Conservation (phyloP, 2,113 vertebrate species). For the Catharus minimus region DNA sequence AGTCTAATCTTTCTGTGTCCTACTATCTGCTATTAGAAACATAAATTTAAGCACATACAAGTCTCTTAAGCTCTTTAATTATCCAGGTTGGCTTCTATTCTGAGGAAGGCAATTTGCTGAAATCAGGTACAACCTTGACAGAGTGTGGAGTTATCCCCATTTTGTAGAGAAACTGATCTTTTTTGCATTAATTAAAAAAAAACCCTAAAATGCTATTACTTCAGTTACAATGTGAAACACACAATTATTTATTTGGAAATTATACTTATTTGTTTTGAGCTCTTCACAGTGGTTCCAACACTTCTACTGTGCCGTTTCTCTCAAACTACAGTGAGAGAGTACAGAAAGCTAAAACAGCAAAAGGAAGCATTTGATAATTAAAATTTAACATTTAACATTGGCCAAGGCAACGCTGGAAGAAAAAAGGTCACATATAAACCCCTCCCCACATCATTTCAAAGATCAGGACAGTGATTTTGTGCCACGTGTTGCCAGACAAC, state of each 20-base stretch:
- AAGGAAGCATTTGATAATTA: background rate
- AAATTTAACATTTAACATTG: background rate
- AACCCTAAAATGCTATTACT: background rate
- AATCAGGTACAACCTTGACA: background rate
- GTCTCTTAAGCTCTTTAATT: slow-evolving; percentile 24
- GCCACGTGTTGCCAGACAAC: background rate
- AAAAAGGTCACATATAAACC: background rate
- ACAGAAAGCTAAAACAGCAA: background rate
- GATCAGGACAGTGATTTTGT: background rate
- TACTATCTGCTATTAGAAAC: background rate
- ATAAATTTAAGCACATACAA: background rate
- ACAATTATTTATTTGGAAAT: background rate
- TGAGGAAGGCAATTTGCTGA: background rate
- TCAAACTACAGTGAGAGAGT: background rate
- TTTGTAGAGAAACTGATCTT: background rate
- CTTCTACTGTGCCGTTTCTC: background rate
- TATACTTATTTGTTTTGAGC: background rate
- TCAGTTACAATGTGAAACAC: background rate
- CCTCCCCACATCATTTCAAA: background rate
- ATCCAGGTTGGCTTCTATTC: background rate
- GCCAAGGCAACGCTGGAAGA: background rate
- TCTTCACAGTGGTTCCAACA: background rate
- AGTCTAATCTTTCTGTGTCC: slow-evolving; percentile 34
- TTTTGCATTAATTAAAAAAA: background rate
- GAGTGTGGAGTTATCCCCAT: background rate